Percentiles rank a stretch among this genome's conserved stretches.
These are phyloP conservation scores for Acanthopagrus latus DNA, from an alignment of 2,797 vertebrate species.

Conservation along the genomic window DNA sequence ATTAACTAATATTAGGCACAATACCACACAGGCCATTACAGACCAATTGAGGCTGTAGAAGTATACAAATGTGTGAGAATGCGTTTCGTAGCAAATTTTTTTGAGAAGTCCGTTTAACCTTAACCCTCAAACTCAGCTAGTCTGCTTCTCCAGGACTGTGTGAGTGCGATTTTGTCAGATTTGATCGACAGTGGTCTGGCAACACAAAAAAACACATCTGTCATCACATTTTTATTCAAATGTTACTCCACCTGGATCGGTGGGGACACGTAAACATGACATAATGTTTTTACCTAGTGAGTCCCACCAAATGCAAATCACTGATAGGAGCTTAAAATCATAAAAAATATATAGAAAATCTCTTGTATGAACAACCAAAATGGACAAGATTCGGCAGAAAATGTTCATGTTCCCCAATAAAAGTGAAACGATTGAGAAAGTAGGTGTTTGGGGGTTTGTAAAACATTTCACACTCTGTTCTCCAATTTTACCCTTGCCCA, in stretches of 20 bases:
- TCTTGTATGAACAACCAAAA: background rate
- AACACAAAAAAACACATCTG: background rate
- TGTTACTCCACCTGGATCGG: background rate
- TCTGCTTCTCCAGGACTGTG: background rate
- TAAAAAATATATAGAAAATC: background rate
- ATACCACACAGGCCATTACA: too few relatives aligned
- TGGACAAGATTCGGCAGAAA: background rate
- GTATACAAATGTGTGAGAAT: too few relatives aligned
- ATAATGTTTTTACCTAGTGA: background rate
- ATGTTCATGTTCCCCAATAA: background rate
- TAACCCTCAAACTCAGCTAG: background rate
- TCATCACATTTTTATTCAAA: conserved; percentile 11
- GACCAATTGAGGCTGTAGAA: too few relatives aligned
- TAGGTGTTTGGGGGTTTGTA: too few relatives aligned
- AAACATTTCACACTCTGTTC: background rate
- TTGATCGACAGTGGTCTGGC: background rate
- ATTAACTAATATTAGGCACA: background rate
- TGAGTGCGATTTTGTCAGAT: background rate
- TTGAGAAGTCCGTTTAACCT: background rate
- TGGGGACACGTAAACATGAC: background rate
- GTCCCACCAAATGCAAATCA: background rate
- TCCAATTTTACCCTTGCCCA: background rate
- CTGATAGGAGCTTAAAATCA: background rate
- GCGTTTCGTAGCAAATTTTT: too few relatives aligned
- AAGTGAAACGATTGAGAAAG: too few relatives aligned